phyloP scores from a whole-genome alignment of 2,797 vertebrate genomes.

The Botia kubotai region DNA sequence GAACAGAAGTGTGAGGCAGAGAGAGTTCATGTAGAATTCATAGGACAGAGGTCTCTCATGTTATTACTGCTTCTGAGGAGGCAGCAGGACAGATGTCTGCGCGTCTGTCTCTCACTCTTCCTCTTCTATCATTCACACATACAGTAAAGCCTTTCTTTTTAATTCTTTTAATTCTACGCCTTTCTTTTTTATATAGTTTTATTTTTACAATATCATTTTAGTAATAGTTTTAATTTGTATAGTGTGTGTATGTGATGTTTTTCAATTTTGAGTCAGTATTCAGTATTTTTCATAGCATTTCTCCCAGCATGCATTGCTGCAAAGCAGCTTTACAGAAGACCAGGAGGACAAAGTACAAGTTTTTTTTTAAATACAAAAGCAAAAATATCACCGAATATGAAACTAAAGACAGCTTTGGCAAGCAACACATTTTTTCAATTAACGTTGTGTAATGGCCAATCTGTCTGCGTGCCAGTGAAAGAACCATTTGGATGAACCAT shows the following conservation, averaged over 20 bases:
- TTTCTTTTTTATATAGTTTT: too few species aligned
- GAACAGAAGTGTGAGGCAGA: conserved; percentile 10
- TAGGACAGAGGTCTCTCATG: conserved; percentile 46
- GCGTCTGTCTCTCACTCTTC: conserved; percentile 12
- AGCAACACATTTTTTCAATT: neutral
- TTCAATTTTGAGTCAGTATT: neutral
- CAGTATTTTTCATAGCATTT: neutral
- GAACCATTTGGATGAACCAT: conserved; percentile 11
- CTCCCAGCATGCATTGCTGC: too few species aligned
- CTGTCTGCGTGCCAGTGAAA: conserved; percentile 30
- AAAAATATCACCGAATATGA: neutral
- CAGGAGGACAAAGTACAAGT: too few species aligned
- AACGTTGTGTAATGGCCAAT: conserved; percentile 3
- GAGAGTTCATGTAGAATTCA: conserved; percentile 55
- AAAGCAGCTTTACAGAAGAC: too few species aligned
- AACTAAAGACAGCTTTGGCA: too few species aligned
- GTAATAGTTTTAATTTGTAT: too few species aligned
- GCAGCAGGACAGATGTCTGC: conserved; percentile 47
- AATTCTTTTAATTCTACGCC: too few species aligned
- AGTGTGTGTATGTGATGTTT: neutral
- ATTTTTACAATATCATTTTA: too few species aligned
- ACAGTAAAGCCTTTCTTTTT: too few species aligned
- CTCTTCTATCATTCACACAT: conserved; percentile 38
- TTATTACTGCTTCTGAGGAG: conserved; percentile 42
- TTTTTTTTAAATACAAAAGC: neutral